Conservation (phyloP, 2,797 vertebrate genomes). For the Cyclura pinguis region DNA sequence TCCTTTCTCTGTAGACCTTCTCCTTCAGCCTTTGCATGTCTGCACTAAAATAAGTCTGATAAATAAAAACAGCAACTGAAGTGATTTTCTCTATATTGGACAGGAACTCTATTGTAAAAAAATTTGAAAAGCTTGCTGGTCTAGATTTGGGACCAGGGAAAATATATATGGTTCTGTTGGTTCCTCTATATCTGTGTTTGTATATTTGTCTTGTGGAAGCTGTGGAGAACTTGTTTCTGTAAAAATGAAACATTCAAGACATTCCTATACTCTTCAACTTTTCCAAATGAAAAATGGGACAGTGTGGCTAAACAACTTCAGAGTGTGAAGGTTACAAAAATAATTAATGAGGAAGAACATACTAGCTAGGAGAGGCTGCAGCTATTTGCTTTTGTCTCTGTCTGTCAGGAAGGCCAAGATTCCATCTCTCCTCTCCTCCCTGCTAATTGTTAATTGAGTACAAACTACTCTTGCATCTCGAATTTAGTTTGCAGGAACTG, state of each 20-base stretch:
- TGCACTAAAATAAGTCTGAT: neutral
- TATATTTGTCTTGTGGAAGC: neutral
- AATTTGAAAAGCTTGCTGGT: neutral
- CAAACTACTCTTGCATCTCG: no score
- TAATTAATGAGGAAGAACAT: no score
- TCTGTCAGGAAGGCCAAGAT: no score
- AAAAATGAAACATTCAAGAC: neutral
- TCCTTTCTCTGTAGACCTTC: neutral
- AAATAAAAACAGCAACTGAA: neutral
- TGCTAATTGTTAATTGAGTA: no score
- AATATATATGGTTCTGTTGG: neutral
- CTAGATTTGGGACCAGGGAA: neutral
- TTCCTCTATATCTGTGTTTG: neutral
- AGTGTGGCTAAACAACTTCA: no score
- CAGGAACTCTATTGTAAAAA: neutral
- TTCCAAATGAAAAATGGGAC: no score
- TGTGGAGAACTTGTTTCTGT: neutral
- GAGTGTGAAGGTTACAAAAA: no score
- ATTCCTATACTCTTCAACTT: neutral
- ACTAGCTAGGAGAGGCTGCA: no score
- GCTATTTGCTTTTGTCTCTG: no score
- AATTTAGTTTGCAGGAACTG: no score
- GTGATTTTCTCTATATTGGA: neutral
- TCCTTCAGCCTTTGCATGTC: neutral
- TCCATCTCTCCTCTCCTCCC: no score